Percentiles rank a stretch among this genome's conserved stretches.
Evolutionary conservation across 2,113 vertebrate species (phyloP).

Genomic region (Tragelaphus imberbis): DNA sequence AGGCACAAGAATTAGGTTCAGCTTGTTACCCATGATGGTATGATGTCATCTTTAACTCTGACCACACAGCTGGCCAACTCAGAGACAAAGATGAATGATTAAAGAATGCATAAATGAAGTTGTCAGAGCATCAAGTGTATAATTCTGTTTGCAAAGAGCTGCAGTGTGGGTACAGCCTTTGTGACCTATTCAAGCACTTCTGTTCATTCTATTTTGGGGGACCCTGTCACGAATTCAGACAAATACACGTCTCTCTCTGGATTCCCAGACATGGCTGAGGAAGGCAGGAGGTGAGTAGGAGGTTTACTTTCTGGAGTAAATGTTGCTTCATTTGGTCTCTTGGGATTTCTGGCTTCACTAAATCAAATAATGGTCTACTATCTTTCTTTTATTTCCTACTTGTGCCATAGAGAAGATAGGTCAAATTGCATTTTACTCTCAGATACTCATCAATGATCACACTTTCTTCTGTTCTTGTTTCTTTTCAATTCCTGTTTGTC

Average conservation of each 20-base stretch:
- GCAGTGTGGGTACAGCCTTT: not conserved
- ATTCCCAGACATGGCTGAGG: not conserved
- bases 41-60: not conserved
- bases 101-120: not conserved
- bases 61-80: not conserved
- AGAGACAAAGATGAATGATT: not conserved
- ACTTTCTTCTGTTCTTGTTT: conserved; percentile 16
- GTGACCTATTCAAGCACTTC: not conserved
- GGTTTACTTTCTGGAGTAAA: not conserved
- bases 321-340: not conserved
- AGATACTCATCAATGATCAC: not conserved
- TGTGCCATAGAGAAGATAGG: not conserved
- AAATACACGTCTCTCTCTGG: not conserved
- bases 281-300: not conserved
- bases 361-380: not conserved
- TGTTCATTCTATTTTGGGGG: not conserved
- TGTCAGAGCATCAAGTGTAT: not conserved
- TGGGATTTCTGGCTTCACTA: not conserved
- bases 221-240: not conserved
- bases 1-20: not conserved
- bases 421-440: not conserved
- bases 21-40: not conserved
- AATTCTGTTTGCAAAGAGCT: not conserved
- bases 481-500: conserved; percentile 35
- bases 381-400: not conserved